A percentile compares a stretch with the other conserved stretches of the same genome.
Conservation (phyloP, 2,888 invertebrate species). For the Nymphalis c-album region DNA sequence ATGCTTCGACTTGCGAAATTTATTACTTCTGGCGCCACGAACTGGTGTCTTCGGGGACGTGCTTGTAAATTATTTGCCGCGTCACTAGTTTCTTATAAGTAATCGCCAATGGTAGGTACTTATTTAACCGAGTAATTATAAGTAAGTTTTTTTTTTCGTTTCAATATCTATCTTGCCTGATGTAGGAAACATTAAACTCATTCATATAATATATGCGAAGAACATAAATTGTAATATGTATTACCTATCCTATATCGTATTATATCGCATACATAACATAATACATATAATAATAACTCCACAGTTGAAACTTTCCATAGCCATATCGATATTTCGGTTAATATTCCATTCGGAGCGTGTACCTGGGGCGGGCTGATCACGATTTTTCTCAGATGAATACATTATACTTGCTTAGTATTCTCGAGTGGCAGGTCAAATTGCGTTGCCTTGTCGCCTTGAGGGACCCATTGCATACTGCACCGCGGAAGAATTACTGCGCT, state of each 20-base stretch:
- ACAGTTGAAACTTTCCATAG: constrained; percentile 12
- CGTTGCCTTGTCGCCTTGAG: constrained; percentile 71
- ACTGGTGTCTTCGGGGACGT: constrained; percentile 51
- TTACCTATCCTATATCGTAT: no score
- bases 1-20: constrained; percentile 66
- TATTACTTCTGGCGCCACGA: constrained; percentile 64
- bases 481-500: constrained; percentile 33
- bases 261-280: neutral
- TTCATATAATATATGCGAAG: neutral
- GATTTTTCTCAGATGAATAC: constrained; percentile 70
- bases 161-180: no score
- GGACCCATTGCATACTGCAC: constrained; percentile 65
- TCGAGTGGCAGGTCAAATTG: constrained; percentile 54
- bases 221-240: no score
- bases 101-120: constrained; percentile 10
- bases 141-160: no score
- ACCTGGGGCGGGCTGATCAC: constrained; percentile 47
- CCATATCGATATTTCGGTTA: constrained; percentile 20
- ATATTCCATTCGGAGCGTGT: constrained; percentile 42
- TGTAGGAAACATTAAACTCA: neutral
- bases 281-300: constrained; percentile 9
- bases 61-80: constrained; percentile 54
- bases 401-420: constrained; percentile 69
- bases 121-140: no score
- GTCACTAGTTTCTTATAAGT: constrained; percentile 24